These are phyloP conservation scores for Scaptomyza polygonia DNA, from an alignment of 2,888 invertebrate species.

Conservation along the genomic window DNA sequence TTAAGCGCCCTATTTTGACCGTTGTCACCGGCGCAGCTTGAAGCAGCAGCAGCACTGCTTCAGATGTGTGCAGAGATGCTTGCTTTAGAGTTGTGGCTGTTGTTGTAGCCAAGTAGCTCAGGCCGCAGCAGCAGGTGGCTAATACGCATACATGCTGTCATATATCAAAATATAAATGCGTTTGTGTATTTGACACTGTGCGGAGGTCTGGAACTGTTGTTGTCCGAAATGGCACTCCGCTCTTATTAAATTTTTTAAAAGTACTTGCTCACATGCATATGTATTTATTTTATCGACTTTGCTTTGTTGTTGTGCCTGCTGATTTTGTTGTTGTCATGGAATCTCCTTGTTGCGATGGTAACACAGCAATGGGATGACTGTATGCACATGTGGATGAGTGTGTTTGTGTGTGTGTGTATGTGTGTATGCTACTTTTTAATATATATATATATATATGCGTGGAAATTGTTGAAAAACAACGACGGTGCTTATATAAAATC, in stretches of 20 bases:
- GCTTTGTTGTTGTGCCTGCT: conserved; percentile 31
- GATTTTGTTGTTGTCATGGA: conserved; percentile 67
- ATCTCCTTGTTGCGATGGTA: conserved; percentile 46
- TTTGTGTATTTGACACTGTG: conserved; percentile 27
- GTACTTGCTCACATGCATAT: conserved; percentile 58
- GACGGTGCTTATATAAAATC: conserved; percentile 69
- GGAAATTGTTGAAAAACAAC: conserved; percentile 56
- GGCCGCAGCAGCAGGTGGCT: conserved; percentile 67
- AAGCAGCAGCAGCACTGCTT: conserved; percentile 48
- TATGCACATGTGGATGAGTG: conserved; percentile 12
- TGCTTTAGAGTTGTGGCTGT: conserved; percentile 36
- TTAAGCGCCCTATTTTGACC: conserved; percentile 41
- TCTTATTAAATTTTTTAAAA: conserved; percentile 65
- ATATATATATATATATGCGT: conserved; percentile 41
- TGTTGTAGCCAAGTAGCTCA: conserved; percentile 22
- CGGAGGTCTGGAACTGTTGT: conserved; percentile 45
- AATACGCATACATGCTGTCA: conserved; percentile 42
- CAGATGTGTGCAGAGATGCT: conserved; percentile 20
- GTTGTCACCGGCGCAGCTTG: conserved; percentile 70
- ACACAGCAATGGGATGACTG: conserved; percentile 23
- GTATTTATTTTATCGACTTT: conserved; percentile 46
- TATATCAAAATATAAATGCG: conserved; percentile 26
- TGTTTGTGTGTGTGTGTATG: conserved; percentile 10
- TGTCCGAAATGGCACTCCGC: conserved; percentile 9
- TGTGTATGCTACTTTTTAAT: conserved; percentile 22